Evolutionary conservation across 2,888 invertebrate species (phyloP).

Genomic region (Rhagophthalmus giganteus): DNA sequence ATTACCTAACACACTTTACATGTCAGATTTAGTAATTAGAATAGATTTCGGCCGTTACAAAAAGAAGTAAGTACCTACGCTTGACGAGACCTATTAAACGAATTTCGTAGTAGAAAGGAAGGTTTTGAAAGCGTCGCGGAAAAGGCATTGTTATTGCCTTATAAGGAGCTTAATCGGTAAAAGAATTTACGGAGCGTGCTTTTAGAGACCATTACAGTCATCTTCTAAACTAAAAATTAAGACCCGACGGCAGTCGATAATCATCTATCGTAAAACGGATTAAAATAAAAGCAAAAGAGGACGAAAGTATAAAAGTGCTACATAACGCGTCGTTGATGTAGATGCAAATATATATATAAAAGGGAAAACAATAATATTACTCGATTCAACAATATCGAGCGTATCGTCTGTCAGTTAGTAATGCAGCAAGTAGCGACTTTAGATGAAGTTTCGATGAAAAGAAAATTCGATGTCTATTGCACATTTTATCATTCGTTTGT

Average conservation of each 20-base stretch:
- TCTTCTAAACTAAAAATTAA: conserved; percentile 19
- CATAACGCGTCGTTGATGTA: not conserved
- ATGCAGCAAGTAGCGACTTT: no score
- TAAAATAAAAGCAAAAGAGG: conserved; percentile 8
- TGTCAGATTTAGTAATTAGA: no score
- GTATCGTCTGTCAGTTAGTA: no score
- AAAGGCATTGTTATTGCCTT: conserved; percentile 23
- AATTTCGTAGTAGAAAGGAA: conserved; percentile 7
- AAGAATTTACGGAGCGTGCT: conserved; percentile 24
- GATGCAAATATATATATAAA: no score
- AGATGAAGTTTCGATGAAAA: no score
- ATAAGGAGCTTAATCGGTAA: conserved; percentile 21
- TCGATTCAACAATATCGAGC: no score
- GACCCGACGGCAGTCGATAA: conserved; percentile 11
- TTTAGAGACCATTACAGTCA: conserved; percentile 27
- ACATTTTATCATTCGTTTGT: no score
- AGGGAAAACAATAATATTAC: no score
- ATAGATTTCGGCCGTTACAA: no score
- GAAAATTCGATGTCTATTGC: no score
- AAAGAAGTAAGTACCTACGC: not conserved
- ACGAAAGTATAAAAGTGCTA: no score
- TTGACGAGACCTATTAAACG: conserved; percentile 5
- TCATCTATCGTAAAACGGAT: conserved; percentile 5
- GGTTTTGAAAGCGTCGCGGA: conserved; percentile 20
- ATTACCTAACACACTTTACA: no score